Evolutionary conservation across 2,113 vertebrate species (phyloP).

Genomic region (Emydura subglobosa): DNA sequence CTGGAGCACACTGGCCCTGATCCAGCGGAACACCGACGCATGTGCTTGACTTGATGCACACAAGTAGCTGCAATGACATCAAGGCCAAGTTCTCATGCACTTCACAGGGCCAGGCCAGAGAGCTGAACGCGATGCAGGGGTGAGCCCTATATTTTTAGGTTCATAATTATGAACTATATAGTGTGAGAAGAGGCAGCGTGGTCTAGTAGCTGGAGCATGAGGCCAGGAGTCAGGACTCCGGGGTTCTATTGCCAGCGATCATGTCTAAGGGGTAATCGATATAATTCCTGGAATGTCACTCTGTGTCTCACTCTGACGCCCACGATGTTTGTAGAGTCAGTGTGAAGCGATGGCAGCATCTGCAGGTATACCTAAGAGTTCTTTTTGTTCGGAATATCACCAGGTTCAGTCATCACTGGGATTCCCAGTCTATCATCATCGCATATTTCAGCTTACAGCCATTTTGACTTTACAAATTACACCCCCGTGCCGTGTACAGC

Average conservation of each 20-base stretch:
- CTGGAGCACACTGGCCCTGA: neutral
- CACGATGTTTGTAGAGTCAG: too few species aligned
- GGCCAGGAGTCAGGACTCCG: neutral
- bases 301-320: too few species aligned
- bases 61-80: neutral
- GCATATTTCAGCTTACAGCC: too few species aligned
- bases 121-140: neutral
- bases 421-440: too few species aligned
- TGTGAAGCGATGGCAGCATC: too few species aligned
- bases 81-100: neutral
- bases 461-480: too few species aligned
- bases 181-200: neutral
- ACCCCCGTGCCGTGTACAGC: too few species aligned
- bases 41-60: neutral
- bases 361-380: too few species aligned
- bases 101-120: rapidly evolving
- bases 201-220: neutral
- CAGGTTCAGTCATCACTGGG: too few species aligned
- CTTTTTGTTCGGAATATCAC: too few species aligned
- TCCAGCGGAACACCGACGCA: neutral
- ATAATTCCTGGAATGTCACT: too few species aligned
- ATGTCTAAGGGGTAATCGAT: too few species aligned
- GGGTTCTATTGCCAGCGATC: neutral
- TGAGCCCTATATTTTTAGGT: neutral
- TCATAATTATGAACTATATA: rapidly evolving